phyloP scores from a whole-genome alignment of 2,797 vertebrate species.

The Phrynocephalus vlangalii region DNA sequence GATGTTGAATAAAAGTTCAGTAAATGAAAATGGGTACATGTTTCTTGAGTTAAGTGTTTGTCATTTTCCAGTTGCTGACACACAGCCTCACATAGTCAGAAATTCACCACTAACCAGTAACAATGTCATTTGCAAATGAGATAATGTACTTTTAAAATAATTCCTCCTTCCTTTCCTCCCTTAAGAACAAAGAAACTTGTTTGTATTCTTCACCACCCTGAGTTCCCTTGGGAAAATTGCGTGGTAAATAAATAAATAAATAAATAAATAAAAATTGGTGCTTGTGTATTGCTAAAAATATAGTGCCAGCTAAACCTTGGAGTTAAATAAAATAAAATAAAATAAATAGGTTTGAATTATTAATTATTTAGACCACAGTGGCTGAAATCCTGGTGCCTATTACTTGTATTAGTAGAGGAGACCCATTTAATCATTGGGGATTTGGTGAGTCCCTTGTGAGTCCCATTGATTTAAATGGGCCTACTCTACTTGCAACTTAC shows the following conservation, averaged over 20 bases:
- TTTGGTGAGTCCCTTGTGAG: too few species aligned
- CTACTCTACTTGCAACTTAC: too few species aligned
- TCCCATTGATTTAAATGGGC: too few species aligned
- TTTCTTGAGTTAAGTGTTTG: slow-evolving; percentile 6
- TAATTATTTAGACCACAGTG: slow-evolving; percentile 24
- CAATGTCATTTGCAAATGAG: too few species aligned
- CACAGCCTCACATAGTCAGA: slow-evolving; percentile 30
- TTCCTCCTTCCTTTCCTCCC: background rate
- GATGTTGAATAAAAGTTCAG: too few species aligned
- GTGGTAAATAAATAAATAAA: too few species aligned
- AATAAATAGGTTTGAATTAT: slow-evolving; percentile 1
- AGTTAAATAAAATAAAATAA: background rate
- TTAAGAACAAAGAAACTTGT: background rate
- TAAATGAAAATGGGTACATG: background rate
- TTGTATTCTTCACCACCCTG: too few species aligned
- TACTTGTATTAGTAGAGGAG: too few species aligned
- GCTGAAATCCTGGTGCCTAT: background rate
- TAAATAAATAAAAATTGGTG: too few species aligned
- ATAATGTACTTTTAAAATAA: background rate
- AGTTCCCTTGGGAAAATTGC: too few species aligned
- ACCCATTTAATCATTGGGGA: too few species aligned
- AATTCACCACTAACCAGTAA: slow-evolving; percentile 47
- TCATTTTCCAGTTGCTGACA: slow-evolving; percentile 39
- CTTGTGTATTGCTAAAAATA: slow-evolving; percentile 28
- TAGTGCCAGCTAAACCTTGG: background rate